phyloP scores from a whole-genome alignment of 2,797 vertebrate species.

The Euthynnus affinis region DNA sequence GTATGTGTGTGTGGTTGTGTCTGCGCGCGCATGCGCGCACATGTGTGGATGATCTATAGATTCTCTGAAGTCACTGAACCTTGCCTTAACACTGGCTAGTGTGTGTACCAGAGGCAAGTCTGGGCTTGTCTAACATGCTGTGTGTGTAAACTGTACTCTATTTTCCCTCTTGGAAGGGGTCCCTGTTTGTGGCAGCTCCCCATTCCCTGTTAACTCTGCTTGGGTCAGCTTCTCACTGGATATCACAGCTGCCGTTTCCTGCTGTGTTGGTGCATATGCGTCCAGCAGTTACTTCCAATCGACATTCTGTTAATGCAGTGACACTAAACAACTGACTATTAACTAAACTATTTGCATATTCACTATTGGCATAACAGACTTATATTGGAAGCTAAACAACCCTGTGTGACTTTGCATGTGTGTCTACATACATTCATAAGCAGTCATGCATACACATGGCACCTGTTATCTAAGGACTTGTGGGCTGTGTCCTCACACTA shows the following conservation, averaged over 20 bases:
- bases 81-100: constrained; percentile 61
- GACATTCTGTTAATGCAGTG: constrained; percentile 44
- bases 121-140: constrained; percentile 82
- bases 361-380: not conserved
- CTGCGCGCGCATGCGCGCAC: constrained; percentile 1
- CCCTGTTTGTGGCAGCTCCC: constrained; percentile 76
- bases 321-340: constrained; percentile 13
- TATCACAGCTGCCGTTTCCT: constrained; percentile 71
- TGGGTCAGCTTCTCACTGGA: constrained; percentile 65
- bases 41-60: constrained; percentile 32
- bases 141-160: constrained; percentile 78
- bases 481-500: constrained; percentile 51
- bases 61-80: constrained; percentile 48
- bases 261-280: constrained; percentile 54
- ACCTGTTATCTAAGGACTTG: constrained; percentile 69
- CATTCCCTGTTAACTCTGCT: constrained; percentile 64
- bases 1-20: not conserved
- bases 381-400: constrained; percentile 18
- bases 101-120: constrained; percentile 81
- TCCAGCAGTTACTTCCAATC: constrained; percentile 48
- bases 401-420: constrained; percentile 17
- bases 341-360: constrained; percentile 24
- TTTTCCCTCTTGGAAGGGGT: constrained; percentile 82
- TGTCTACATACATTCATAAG: constrained; percentile 26
- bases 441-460: constrained; percentile 41